These are phyloP conservation scores for Chunga burmeisteri DNA, from an alignment of 2,113 vertebrate genomes.

Conservation along the genomic window DNA sequence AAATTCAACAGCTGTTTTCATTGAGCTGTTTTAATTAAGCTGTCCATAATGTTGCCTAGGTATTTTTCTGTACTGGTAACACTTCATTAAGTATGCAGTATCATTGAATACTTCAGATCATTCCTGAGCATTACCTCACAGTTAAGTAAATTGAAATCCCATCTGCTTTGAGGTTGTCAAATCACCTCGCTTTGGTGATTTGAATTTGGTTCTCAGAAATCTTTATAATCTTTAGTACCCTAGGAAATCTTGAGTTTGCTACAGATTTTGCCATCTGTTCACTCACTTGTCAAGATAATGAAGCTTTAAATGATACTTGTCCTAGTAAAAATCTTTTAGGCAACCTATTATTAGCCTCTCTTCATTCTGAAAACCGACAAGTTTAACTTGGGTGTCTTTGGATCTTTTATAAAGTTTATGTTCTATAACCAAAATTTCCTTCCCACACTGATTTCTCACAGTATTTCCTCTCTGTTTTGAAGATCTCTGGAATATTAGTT, in stretches of 20 bases:
- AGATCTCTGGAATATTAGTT: conserved; percentile 1
- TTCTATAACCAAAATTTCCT: conserved; percentile 16
- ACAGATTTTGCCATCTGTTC: conserved; percentile 51
- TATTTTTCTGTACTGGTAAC: conserved; percentile 5
- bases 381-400: conserved; percentile 9
- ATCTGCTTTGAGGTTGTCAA: neutral
- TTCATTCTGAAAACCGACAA: conserved; percentile 22
- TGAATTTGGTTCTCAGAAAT: conserved; percentile 9
- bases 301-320: conserved; percentile 49
- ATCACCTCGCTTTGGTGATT: neutral
- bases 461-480: conserved; percentile 25
- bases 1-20: conserved; percentile 49
- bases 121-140: conserved; percentile 25
- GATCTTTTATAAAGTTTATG: conserved; percentile 3
- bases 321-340: neutral
- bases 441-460: neutral
- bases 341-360: conserved; percentile 34
- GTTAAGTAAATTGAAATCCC: conserved; percentile 34
- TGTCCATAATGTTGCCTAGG: conserved; percentile 2
- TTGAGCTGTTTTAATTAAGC: conserved; percentile 46
- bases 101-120: conserved; percentile 10
- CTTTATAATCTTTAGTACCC: neutral
- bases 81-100: neutral
- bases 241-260: conserved; percentile 13
- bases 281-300: conserved; percentile 40